Base-by-base conservation (phyloP, 1,140 invertebrate genomes). In the Megalonaias nervosa region DNA sequence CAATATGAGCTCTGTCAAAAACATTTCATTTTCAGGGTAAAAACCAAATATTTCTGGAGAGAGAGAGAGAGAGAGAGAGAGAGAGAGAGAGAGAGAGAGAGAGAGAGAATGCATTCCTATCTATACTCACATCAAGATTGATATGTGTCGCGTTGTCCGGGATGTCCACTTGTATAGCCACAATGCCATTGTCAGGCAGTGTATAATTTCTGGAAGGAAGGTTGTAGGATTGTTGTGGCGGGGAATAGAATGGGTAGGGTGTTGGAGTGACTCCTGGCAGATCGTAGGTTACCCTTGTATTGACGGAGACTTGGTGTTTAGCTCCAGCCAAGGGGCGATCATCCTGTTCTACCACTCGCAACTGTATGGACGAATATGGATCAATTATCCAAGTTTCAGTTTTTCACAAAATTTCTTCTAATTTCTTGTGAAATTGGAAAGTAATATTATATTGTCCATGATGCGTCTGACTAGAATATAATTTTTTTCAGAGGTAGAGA, bases 261-360 rank as follows among this genome's bases (percentile, higher is more conserved):
- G 71, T 72, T 58, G 70, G 23, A 15, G 19, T 58, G 31, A 15
- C 19, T 9, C 21, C 60, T 15, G 55, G 26, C 11, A 78, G 65
- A 15, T 75, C 11, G 74, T 79, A 55, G 16, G 73, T 67, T 74
- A 80, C 11, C 77, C 77, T 60, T 70, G 82, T 62, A 75, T 77
- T 58, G 74, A 87, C 48, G 9, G 57, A 60, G 0, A 87, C 65
- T 1, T 55, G 17, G 16, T 80, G 19, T n/a, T 59, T 79, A 5
- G 71, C 62, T 31, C 79, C 74, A 3, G 19, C 72, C 11, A 88
- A 38, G 15, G 87, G 87, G 15, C 72, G 72, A 15, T 83, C 87
- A 67, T 88, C 87, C 59, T 86, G 87, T 57, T 84, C 82, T 19
- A 72, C 70, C 2, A 88, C 78, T 78, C 82, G 82, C 12, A 86